Evolutionary conservation across 1,140 invertebrate genomes (phyloP), one percentile per base, ranked within the genome.

Genomic region (Vollenhovia emeryi): DNA sequence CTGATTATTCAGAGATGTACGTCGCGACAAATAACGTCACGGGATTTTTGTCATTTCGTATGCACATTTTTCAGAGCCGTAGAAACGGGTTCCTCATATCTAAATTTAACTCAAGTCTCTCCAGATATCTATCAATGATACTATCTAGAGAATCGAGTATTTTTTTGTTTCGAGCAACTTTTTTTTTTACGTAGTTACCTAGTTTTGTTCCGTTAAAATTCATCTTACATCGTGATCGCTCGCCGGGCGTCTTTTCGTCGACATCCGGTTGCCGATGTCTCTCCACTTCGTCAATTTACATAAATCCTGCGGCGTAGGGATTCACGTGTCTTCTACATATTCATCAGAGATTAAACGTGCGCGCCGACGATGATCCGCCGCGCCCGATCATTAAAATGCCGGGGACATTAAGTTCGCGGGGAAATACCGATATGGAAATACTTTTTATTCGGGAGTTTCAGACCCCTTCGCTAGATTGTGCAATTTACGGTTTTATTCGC

Each of bases 161-260:
- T 21, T 64, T 36, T 13, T 64, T 36, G 33, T 21, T 64, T 21
- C n/a, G 33, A 33, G 8, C n/a, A 69, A 57, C 52, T 40, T 11
- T 71, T n/a, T 24, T 33, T 74, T 59, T 45, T n/a, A 13, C 18
- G n/a, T 1, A 48, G 13, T 40, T 50, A n/a, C 27, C 13, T 5
- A 6, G 69, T 73, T 33, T 80, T 24, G n/a, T 40, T 33, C 8
- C 7, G 4, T 85, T 85, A 50, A 85, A 52, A 85, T 83, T 85
- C 76, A 52, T 18, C 21, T 18, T n/a, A 15, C 15, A 43, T 18
- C 60, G 82, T 15, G 62, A 55, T 9, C 18, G 18, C 36, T 73
- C 15, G 50, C 50, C 40, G 13, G 57, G 13, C 27, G 13, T 52
- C 21, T 68, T 33, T 83, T 11, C 21, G 48, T 48, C 24, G 62